Percentiles rank a stretch among this genome's conserved stretches.
phyloP scores from a whole-genome alignment of 2,113 vertebrate genomes.

The Numenius arquata region DNA sequence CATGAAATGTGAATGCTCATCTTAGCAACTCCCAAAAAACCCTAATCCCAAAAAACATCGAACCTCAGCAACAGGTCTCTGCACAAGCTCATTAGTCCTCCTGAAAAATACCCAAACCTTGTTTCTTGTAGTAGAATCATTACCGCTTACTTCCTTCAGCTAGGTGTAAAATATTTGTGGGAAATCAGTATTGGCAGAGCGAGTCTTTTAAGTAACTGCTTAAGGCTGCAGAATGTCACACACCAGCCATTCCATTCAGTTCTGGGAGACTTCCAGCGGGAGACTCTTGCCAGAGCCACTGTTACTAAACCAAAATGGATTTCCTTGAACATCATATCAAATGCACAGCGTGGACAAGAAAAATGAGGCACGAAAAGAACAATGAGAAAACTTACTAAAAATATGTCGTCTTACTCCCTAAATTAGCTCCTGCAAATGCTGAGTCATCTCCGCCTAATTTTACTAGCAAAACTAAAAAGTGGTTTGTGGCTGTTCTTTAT shows the following conservation, averaged over 20 bases:
- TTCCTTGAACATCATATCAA: not conserved
- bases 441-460: not conserved
- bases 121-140: not conserved
- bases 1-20: not conserved
- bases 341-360: not conserved
- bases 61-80: not conserved
- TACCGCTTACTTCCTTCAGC: not conserved
- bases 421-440: not conserved
- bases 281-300: not conserved
- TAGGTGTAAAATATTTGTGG: not conserved
- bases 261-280: not conserved
- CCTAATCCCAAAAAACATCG: not conserved
- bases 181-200: not conserved
- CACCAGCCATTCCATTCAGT: not conserved
- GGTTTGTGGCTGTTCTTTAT: not conserved
- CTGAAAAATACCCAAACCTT: not conserved
- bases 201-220: not conserved
- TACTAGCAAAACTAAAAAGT: not conserved
- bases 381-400: not conserved
- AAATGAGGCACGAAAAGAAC: constrained; percentile 1
- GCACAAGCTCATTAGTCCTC: not conserved
- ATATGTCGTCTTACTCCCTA: not conserved
- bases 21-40: fast-evolving
- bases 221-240: not conserved
- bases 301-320: not conserved